Percentiles rank a stretch among this genome's conserved stretches.
These are phyloP conservation scores for Polypedilum pembai DNA, from an alignment of 1,140 invertebrate genomes.

Conservation along the genomic window DNA sequence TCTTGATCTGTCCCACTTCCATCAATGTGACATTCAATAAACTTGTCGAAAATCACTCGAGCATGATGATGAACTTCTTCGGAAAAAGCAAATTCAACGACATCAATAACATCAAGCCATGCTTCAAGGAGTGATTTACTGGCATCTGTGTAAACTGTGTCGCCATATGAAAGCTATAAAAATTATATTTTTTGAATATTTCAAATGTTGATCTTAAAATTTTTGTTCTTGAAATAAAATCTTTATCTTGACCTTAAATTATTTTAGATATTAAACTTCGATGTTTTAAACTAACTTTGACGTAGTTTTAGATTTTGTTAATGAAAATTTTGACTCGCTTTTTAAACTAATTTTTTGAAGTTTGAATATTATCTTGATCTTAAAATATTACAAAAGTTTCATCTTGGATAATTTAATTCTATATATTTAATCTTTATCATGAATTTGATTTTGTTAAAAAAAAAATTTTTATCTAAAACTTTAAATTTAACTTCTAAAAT, in stretches of 20 bases:
- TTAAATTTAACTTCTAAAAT: no score
- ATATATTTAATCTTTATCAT: no score
- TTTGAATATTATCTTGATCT: no score
- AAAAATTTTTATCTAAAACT: no score
- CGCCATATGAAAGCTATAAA: slow-evolving; percentile 46
- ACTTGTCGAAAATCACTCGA: slow-evolving; percentile 58
- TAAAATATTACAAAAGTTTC: no score
- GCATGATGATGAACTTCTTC: slow-evolving; percentile 34
- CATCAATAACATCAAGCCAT: slow-evolving; percentile 54
- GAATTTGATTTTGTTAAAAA: no score
- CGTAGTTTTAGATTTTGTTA: no score
- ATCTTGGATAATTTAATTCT: no score
- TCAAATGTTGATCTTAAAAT: not conserved
- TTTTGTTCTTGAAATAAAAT: not conserved
- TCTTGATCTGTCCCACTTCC: slow-evolving; percentile 58
- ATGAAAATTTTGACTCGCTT: not conserved
- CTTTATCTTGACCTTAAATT: not conserved
- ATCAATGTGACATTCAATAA: slow-evolving; percentile 62
- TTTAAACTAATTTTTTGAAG: no score
- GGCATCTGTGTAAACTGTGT: slow-evolving; percentile 60
- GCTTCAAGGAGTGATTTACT: slow-evolving; percentile 62
- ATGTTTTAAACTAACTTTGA: not conserved
- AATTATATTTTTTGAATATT: slow-evolving; percentile 18
- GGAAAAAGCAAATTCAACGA: slow-evolving; percentile 45
- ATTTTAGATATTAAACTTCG: not conserved